Conservation (phyloP, 2,888 invertebrate genomes). For the Ophion costatus region DNA sequence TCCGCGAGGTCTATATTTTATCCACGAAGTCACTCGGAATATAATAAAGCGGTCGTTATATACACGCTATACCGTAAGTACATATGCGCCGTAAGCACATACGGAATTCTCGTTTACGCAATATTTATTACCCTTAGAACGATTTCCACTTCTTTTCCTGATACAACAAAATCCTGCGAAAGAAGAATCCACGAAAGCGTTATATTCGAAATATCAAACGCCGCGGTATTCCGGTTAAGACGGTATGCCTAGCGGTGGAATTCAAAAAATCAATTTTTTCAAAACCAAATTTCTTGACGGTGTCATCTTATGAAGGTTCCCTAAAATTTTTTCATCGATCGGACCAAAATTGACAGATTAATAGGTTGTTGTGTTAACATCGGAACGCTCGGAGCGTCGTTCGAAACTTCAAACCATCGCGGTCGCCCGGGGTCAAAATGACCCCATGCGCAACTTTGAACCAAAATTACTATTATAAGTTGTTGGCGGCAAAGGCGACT, state of each 20-base stretch:
- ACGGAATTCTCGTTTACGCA: slow-evolving; percentile 11
- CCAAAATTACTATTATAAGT: too few relatives aligned
- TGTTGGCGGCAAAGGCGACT: too few relatives aligned
- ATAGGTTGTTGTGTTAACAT: too few relatives aligned
- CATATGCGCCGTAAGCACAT: slow-evolving; percentile 23
- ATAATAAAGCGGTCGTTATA: slow-evolving; percentile 53
- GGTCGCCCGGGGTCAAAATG: too few relatives aligned
- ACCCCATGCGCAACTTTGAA: too few relatives aligned
- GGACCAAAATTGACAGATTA: too few relatives aligned
- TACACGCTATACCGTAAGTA: slow-evolving; percentile 29
- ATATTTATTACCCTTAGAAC: slow-evolving; percentile 47
- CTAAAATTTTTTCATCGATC: too few relatives aligned
- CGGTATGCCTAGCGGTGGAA: neutral
- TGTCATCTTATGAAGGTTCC: too few relatives aligned
- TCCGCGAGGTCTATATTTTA: slow-evolving; percentile 64
- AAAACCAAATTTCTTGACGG: too few relatives aligned
- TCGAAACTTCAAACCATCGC: too few relatives aligned
- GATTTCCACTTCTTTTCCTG: slow-evolving; percentile 23
- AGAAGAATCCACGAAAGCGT: neutral
- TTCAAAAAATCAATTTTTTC: too few relatives aligned
- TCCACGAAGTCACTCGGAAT: slow-evolving; percentile 52
- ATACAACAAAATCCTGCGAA: neutral
- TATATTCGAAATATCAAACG: neutral
- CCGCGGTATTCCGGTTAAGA: neutral
- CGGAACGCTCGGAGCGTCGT: too few relatives aligned